Conservation (phyloP, 2,113 vertebrate genomes). For the Otocyon megalotis region DNA sequence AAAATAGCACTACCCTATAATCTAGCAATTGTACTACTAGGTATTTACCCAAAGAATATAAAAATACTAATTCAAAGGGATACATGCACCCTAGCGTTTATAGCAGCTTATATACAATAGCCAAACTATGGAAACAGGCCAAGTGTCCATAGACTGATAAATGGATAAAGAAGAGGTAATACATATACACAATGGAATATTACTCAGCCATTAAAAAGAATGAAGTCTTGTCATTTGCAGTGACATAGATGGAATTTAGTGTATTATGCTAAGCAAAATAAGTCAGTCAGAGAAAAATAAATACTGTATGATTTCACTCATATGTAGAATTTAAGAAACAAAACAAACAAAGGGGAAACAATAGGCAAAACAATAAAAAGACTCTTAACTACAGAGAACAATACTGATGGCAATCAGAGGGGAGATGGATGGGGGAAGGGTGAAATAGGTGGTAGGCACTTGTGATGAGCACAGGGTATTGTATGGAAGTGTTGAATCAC, state of each 20-base stretch:
- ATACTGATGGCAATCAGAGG: background rate
- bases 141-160: background rate
- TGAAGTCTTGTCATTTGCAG: background rate
- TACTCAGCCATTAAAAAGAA: background rate
- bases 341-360: background rate
- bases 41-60: background rate
- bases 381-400: background rate
- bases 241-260: background rate
- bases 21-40: background rate
- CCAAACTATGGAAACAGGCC: background rate
- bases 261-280: background rate
- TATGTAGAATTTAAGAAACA: background rate
- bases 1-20: background rate
- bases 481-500: background rate
- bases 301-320: background rate
- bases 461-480: background rate
- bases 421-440: background rate
- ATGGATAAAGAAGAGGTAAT: background rate
- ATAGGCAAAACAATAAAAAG: background rate
- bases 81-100: background rate
- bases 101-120: background rate
- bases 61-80: background rate
- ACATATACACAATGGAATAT: background rate
- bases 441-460: background rate
- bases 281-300: background rate